Conservation (phyloP, 2,888 invertebrate species). For the Euproctis similis region DNA sequence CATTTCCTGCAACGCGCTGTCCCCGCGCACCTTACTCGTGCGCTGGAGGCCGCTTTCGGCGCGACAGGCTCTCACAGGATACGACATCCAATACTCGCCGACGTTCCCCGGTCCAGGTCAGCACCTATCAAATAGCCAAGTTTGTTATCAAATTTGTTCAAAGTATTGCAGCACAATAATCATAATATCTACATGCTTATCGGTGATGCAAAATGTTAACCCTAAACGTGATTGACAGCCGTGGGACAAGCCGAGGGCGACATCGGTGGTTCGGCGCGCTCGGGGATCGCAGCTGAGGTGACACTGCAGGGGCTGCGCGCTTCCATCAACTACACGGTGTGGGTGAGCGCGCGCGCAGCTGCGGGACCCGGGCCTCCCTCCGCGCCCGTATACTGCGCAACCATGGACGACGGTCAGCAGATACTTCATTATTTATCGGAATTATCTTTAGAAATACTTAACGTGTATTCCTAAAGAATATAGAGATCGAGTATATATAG, state of each 20-base stretch:
- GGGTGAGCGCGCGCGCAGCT: constrained; percentile 84
- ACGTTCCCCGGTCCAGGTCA: too few relatives aligned
- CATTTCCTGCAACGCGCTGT: constrained; percentile 80
- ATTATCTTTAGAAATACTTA: too few relatives aligned
- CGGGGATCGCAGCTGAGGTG: constrained; percentile 36
- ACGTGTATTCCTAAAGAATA: too few relatives aligned
- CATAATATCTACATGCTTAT: too few relatives aligned
- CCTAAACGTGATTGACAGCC: too few relatives aligned
- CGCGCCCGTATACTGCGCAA: constrained; percentile 81
- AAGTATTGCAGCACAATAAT: too few relatives aligned
- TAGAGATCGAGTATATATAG: too few relatives aligned
- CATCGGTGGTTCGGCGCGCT: constrained; percentile 23
- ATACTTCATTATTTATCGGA: too few relatives aligned
- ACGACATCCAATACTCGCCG: constrained; percentile 85
- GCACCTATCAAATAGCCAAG: too few relatives aligned
- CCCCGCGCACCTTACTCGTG: constrained; percentile 83
- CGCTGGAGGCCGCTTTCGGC: constrained; percentile 78
- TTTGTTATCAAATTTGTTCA: too few relatives aligned
- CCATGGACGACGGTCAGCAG: constrained; percentile 85
- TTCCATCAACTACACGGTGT: constrained; percentile 88
- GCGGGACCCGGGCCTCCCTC: constrained; percentile 87
- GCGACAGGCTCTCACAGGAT: constrained; percentile 81
- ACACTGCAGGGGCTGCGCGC: constrained; percentile 83
- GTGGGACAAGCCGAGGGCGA: constrained; percentile 12
- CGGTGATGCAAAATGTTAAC: too few relatives aligned